Base-by-base conservation (phyloP, 2,888 invertebrate genomes). In the Protophormia terraenovae region DNA sequence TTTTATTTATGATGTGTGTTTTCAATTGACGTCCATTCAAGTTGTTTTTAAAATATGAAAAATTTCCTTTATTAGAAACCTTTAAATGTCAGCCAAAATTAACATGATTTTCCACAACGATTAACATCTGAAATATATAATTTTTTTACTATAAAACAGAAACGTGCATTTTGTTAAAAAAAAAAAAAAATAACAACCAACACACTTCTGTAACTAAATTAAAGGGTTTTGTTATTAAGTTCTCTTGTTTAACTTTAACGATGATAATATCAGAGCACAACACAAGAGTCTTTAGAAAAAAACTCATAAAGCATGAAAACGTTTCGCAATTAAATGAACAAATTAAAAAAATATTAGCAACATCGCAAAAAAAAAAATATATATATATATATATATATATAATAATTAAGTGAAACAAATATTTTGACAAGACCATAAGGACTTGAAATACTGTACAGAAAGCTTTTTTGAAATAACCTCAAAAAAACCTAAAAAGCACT, bases 101-200 rank as follows among this genome's bases (percentile, higher is more conserved):
- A 86, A 84, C 75, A 84, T 78, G 86, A 81, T 84, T 86, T 86
- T 86, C 86, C 86, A 84, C 86, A 75, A 86, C 86, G 86, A 86
- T 86, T 78, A 86, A 78, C 86, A 86, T 84, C 81, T 78, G 32
- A 22, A 55, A 55, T 27, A 32, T 45, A 19, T n/a, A 8, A 10
- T 10, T 22, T 27, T 24, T 35, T 38, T 27, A 7, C 16, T n/a
- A 16, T 12, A 8, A 10, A 22, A 35, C 45, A 27, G 32, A 69
- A 76, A 82, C 81, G 81, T 81, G 75, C 69, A 45, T 32, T 58
- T 73, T 73, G 19, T 55, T 3, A 50, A 45, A 45, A 73, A 72
- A 19, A 50, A 2, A 16, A 12, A 16, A 47, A n/a, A n/a, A n/a
- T n/a, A n/a, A n/a, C n/a, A n/a, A n/a, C n/a, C 60, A 47, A 14